Evolutionary conservation across 2,888 invertebrate species (phyloP).

Genomic region (Odiellus spinosus): DNA sequence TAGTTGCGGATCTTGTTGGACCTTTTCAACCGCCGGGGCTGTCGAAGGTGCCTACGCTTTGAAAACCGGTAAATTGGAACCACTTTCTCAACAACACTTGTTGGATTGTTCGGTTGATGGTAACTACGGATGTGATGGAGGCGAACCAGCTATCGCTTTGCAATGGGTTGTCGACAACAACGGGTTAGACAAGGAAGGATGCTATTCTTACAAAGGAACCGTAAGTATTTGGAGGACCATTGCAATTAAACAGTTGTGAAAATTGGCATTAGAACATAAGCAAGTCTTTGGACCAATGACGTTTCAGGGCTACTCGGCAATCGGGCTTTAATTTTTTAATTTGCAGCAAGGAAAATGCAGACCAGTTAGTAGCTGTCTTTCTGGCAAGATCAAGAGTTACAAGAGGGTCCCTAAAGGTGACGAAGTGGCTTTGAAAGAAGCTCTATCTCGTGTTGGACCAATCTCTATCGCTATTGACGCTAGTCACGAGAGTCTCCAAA

Average conservation of each 20-base stretch:
- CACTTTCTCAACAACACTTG: slow-evolving; percentile 31
- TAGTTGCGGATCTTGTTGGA: slow-evolving; percentile 36
- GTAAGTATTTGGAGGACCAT: too few relatives aligned
- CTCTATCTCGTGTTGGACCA: slow-evolving; percentile 25
- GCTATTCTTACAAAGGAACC: slow-evolving; percentile 69
- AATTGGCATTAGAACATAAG: too few relatives aligned
- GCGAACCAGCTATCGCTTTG: slow-evolving; percentile 34
- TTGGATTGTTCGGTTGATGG: slow-evolving; percentile 34
- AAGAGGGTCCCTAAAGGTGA: slow-evolving; percentile 23
- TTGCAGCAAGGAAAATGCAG: too few relatives aligned
- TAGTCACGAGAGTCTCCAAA: slow-evolving; percentile 21
- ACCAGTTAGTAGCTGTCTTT: too few relatives aligned
- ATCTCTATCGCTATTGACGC: slow-evolving; percentile 24
- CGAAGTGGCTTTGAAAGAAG: slow-evolving; percentile 23
- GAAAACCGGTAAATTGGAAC: slow-evolving; percentile 26
- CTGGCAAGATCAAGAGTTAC: slow-evolving; percentile 14
- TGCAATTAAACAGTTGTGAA: too few relatives aligned
- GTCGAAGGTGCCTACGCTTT: slow-evolving; percentile 29
- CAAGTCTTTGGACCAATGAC: too few relatives aligned
- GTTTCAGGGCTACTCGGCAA: too few relatives aligned
- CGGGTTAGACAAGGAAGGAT: slow-evolving; percentile 73
- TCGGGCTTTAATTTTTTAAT: too few relatives aligned
- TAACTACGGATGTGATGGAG: slow-evolving; percentile 34
- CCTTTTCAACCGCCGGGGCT: slow-evolving; percentile 27
- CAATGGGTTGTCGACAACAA: slow-evolving; percentile 32